Evolutionary conservation across 2,888 invertebrate genomes (phyloP), one percentile per base, ranked within the genome.

Genomic region (Crocallis elinguaria): DNA sequence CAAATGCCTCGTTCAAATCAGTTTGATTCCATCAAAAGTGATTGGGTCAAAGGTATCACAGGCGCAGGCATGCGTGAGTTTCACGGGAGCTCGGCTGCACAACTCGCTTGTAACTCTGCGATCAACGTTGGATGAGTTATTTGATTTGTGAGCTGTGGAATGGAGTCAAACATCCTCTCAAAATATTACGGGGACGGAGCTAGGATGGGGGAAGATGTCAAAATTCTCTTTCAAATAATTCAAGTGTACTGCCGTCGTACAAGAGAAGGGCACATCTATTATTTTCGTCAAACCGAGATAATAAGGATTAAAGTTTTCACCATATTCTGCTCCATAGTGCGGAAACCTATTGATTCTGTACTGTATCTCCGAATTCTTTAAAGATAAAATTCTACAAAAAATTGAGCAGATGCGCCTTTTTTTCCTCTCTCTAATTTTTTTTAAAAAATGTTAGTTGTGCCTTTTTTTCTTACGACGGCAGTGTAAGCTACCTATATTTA

Each of bases 111-210:
- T 13, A 37, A 49, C 49, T 25, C n/a, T n/a, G 25, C 44, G 50
- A 29, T 49, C 21, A 46, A 27, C 9, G 21, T 12, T 25, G n/a
- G 29, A 33, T 11, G 43, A 52, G 53, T 61, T 60, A 65, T 65
- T 64, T 57, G 57, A 62, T 60, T 64, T 60, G 30, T 54, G 60
- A 37, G 19, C 36, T 36, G 39, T 12, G 38, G 45, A 53, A 42
- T 27, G 38, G 19, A 19, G 49, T 49, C 43, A 59, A 67, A 60
- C 39, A 60, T 54, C 50, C 55, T 14, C 25, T 23, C 23, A n/a
- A 52, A 42, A 36, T 25, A 30, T 19, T 14, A 43, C 14, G 14
- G 14, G 36, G 21, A 35, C 39, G 27, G 11, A 36, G 11, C 14
- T 13, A 45, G 35, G 41, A 19, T n/a, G 32, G 32, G 32, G 12